Evolutionary conservation across 1,140 invertebrate genomes (phyloP), one percentile per base, ranked within the genome.

Genomic region (Drosophila suzukii): DNA sequence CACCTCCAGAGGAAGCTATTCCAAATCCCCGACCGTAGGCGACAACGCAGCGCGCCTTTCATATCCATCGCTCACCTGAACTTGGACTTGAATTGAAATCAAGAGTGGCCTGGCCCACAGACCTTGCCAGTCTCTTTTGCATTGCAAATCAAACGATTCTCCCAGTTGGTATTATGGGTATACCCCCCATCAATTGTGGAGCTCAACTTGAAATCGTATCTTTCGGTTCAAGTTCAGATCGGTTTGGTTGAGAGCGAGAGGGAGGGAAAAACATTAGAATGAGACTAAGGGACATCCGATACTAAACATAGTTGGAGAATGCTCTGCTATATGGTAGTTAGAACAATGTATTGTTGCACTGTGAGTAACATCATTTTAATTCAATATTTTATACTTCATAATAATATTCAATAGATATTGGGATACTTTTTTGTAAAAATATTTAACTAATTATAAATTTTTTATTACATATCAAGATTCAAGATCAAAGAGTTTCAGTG

Each of bases 141-240:
- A 70, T 70, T 70, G 62, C 66, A 46, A 71, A 70, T 41, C 67
- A 49, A 70, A 71, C 44, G 43, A 68, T 68, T 65, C 57, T 65
- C 62, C 24, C 41, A 65, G 60, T 41, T 24, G 24, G 3, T 3
- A 3, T 27, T 39, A 39, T 39, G 11, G 3, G 5, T 39, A 39
- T 51, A 43, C 30, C 39, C 36, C 50, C 30, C 17, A 27, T 59
- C 56, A 46, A 36, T 73, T 39, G 17, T 41, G n/a, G 17, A 44
- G 54, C 46, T 70, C 4, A 17, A 41, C 65, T 72, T 75, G 82
- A 80, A 85, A 85, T 74, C 49, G 46, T 72, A 85, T 80, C 72
- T 80, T 67, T 58, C 61, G 81, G 82, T 83, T 85, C 82, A 85
- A 85, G 82, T 83, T 78, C 74, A 85, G 57, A 27, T 77, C 62